These are phyloP conservation scores for Diadema setosum DNA, from an alignment of 35 echinoderm and acorn worm species.

Conservation along the genomic window DNA sequence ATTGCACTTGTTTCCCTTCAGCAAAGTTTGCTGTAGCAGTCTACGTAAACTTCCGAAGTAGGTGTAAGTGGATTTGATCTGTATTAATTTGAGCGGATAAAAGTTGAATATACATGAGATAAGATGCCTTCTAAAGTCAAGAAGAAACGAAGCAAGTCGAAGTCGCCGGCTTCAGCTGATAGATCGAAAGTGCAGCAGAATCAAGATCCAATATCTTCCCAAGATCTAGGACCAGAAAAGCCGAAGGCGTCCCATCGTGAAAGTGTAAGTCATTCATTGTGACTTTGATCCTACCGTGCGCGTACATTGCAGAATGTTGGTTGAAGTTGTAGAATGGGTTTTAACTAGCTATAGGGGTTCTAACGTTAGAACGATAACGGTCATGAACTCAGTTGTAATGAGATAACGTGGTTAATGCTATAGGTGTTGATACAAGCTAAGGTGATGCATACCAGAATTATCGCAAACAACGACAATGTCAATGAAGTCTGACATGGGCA, in stretches of 20 bases:
- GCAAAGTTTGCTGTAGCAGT: no score
- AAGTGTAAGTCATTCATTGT: not conserved
- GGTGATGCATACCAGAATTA: not conserved
- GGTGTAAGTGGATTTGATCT: not conserved
- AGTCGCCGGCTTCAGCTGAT: not conserved
- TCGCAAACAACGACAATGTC: not conserved
- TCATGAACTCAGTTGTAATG: not conserved
- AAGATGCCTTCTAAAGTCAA: constrained; percentile 10
- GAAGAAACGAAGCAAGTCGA: not conserved
- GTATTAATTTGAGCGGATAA: no score
- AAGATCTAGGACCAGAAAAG: not conserved
- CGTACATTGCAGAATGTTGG: not conserved
- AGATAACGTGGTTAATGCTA: not conserved
- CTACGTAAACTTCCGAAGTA: no score
- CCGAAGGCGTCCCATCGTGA: not conserved
- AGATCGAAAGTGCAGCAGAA: no score
- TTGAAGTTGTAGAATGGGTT: no score
- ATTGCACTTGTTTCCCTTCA: constrained; percentile 5
- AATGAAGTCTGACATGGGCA: not conserved
- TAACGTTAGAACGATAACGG: not conserved
- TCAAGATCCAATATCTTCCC: not conserved
- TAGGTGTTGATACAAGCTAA: not conserved
- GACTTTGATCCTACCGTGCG: no score
- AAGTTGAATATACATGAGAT: not conserved
- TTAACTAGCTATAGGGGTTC: no score